Percentiles rank a stretch among this genome's conserved stretches.
Conservation (phyloP, 1,140 invertebrate species). For the Pseudoatta argentina region DNA sequence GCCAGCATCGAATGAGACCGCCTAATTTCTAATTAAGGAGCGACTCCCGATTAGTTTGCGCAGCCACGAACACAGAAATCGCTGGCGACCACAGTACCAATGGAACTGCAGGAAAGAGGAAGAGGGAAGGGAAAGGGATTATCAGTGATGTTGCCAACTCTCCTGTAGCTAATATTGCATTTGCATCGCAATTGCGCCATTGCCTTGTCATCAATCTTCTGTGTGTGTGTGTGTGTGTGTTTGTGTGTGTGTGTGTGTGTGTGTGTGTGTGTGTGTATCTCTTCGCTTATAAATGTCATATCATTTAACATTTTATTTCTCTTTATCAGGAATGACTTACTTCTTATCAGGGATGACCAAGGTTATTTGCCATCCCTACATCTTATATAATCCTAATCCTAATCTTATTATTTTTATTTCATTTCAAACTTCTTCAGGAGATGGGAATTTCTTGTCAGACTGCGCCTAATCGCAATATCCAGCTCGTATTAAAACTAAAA, state of each 20-base stretch:
- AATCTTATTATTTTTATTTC: neutral
- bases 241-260: too few species aligned
- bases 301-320: neutral
- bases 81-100: constrained; percentile 12
- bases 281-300: neutral
- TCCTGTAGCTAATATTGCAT: constrained; percentile 14
- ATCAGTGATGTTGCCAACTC: neutral
- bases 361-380: too few species aligned
- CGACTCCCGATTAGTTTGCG: constrained; percentile 64
- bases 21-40: constrained; percentile 75
- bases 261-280: neutral
- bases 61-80: constrained; percentile 51
- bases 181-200: constrained; percentile 10
- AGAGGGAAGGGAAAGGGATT: neutral
- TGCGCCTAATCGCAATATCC: neutral
- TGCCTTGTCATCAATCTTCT: constrained; percentile 9
- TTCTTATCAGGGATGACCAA: too few species aligned
- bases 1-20: constrained; percentile 40
- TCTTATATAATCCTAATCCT: neutral
- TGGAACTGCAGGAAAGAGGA: too few species aligned
- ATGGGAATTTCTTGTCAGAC: neutral
- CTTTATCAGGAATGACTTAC: too few species aligned
- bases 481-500: neutral
- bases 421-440: neutral
- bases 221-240: too few species aligned